Conservation (phyloP, 2,113 vertebrate genomes). For the Trematomus loennbergii region DNA sequence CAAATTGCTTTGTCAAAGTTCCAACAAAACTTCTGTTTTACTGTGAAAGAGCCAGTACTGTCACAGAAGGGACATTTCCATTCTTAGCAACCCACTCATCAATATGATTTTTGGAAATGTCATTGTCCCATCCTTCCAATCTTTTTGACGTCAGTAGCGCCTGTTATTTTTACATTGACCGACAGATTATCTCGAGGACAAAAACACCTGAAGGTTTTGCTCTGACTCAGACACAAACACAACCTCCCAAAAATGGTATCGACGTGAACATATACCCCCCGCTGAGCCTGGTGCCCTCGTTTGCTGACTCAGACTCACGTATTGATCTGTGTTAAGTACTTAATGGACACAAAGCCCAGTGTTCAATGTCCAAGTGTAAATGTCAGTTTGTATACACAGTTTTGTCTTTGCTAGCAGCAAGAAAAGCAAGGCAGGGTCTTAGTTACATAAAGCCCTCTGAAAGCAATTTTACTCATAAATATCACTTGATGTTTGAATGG, state of each 20-base stretch:
- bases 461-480: neutral
- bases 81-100: conserved; percentile 28
- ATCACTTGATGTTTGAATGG: neutral
- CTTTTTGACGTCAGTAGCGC: conserved; percentile 16
- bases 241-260: neutral
- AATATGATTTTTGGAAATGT: conserved; percentile 38
- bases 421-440: neutral
- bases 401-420: neutral
- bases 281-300: conserved; percentile 1
- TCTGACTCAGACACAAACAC: conserved; percentile 31
- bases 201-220: conserved; percentile 55
- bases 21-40: neutral
- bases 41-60: neutral
- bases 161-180: conserved; percentile 46
- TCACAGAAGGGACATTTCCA: conserved; percentile 4
- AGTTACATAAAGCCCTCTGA: neutral
- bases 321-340: conserved; percentile 43
- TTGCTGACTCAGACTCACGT: conserved; percentile 31
- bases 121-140: conserved; percentile 22
- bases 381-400: neutral
- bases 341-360: conserved; percentile 24
- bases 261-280: conserved; percentile 8
- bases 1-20: neutral
- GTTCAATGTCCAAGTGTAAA: conserved; percentile 21
- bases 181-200: conserved; percentile 49